Conservation (phyloP, 2,888 invertebrate species). For the Euphydryas editha region DNA sequence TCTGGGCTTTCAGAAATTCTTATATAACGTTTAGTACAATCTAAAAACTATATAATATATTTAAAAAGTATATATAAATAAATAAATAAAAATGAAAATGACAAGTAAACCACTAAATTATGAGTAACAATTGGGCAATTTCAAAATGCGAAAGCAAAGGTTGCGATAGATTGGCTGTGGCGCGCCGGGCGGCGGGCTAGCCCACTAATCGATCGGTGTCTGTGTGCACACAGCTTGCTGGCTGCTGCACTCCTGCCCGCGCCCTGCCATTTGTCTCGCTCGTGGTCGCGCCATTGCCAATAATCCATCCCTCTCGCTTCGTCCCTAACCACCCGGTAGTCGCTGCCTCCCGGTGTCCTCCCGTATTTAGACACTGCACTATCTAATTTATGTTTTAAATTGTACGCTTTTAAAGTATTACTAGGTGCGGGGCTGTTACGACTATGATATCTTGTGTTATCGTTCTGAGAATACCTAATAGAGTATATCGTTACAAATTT, state of each 20-base stretch:
- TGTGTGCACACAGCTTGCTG: slow-evolving; percentile 72
- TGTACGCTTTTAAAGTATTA: slow-evolving; percentile 69
- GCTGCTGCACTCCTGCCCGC: slow-evolving; percentile 59
- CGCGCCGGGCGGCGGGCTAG: slow-evolving; percentile 57
- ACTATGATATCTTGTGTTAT: slow-evolving; percentile 68
- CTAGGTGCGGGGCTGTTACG: slow-evolving; percentile 63
- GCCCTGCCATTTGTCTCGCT: slow-evolving; percentile 68
- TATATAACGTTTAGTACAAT: background rate
- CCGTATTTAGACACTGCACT: slow-evolving; percentile 80
- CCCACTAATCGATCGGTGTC: slow-evolving; percentile 80
- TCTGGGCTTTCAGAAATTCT: slow-evolving; percentile 51
- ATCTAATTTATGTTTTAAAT: slow-evolving; percentile 82
- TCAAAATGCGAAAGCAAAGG: slow-evolving; percentile 68
- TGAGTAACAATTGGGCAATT: slow-evolving; percentile 58
- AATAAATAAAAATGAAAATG: background rate
- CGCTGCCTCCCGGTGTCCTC: slow-evolving; percentile 73
- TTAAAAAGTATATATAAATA: too few species aligned
- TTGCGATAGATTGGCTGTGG: slow-evolving; percentile 74
- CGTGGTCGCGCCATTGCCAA: slow-evolving; percentile 55
- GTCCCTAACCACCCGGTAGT: slow-evolving; percentile 80
- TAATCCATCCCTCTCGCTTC: slow-evolving; percentile 72
- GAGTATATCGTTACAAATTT: slow-evolving; percentile 75
- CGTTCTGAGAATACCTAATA: slow-evolving; percentile 69
- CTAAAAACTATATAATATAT: background rate
- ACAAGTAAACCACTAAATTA: slow-evolving; percentile 6